Base-by-base conservation (phyloP, 2,113 vertebrate genomes). In the Rhea americana region DNA sequence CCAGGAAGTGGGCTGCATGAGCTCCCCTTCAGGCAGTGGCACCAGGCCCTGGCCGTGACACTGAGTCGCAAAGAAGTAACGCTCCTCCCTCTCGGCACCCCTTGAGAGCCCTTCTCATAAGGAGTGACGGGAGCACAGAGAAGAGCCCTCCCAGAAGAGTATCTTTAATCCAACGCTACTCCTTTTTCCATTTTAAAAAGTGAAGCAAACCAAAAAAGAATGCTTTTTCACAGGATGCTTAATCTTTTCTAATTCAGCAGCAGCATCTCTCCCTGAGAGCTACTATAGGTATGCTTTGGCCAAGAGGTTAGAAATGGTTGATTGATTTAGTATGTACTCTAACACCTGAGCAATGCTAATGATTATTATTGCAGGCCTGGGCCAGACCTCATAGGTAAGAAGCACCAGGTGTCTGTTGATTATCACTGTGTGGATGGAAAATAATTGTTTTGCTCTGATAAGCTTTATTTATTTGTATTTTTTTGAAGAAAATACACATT, bases 241-340 rank as follows among this genome's bases (percentile, higher is more conserved):
- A 5, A 5, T 66, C 15, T 24, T 5, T 5, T 8, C 24, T 1
- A 0, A 1, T 25, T 3, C 1, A 0, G 3, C 0, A 0, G 67
- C 61, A 65, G 39, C 0, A 0, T 32, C 43, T 30, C 63, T 1
- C 32, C 37, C 84, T 3, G 3, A 17, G 13, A 77, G 87, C 67
- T 65, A 35, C 87, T 84, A 9, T 47, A 39, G 68, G 82, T n/a
- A 7, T 39, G 85, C 82, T 81, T 55, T 88, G 85, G 82, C 80
- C 91, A 91, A n/a, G 93, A 78, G 91, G 65, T 56, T 55, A 74
- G 91, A 88, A 88, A 74, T 6, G 13, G 14, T 30, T 3, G 73
- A 21, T 70, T 56, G 2, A 2, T 45, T 61, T 28, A 0, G 3
- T 24, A 1, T 32, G 26, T 63, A 1, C 75, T 35, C 72, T 85